phyloP scores from a whole-genome alignment of 2,888 invertebrate species.

The Alloplasta piceator region DNA sequence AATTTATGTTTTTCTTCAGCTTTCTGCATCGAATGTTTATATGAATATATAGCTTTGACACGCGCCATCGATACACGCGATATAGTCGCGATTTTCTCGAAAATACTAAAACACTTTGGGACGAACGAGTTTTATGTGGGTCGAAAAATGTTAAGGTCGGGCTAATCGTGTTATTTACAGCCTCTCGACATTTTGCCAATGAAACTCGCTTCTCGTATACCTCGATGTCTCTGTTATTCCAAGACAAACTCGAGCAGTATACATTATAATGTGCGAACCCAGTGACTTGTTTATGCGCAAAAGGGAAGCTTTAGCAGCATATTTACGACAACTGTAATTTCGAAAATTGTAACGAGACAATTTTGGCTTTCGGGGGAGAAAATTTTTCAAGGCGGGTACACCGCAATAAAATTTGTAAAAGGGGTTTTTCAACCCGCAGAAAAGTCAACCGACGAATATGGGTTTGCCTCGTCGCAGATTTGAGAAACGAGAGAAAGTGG shows the following conservation, averaged over 20 bases:
- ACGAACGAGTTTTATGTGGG: neutral
- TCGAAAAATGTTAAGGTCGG: constrained; percentile 31
- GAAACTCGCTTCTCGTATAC: constrained; percentile 5
- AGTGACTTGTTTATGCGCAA: constrained; percentile 24
- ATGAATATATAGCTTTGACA: too few species aligned
- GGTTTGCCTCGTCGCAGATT: constrained; percentile 44
- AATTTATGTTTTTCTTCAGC: too few species aligned
- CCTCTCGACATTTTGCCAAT: neutral
- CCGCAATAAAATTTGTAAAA: constrained; percentile 56
- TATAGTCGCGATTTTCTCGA: neutral
- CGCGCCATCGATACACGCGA: too few species aligned
- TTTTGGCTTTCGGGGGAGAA: neutral
- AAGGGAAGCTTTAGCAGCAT: constrained; percentile 2
- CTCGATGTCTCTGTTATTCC: constrained; percentile 5
- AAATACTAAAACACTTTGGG: neutral
- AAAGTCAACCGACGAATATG: constrained; percentile 4
- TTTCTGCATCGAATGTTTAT: too few species aligned
- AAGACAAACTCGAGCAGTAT: neutral
- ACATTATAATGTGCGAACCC: constrained; percentile 4
- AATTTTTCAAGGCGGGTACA: constrained; percentile 21
- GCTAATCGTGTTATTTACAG: constrained; percentile 65
- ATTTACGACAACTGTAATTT: constrained; percentile 49
- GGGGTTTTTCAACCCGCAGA: constrained; percentile 42
- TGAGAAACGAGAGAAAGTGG: constrained; percentile 16
- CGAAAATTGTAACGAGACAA: constrained; percentile 37